phyloP scores from a whole-genome alignment of 2,888 invertebrate species.

The Harpalus rubripes region DNA sequence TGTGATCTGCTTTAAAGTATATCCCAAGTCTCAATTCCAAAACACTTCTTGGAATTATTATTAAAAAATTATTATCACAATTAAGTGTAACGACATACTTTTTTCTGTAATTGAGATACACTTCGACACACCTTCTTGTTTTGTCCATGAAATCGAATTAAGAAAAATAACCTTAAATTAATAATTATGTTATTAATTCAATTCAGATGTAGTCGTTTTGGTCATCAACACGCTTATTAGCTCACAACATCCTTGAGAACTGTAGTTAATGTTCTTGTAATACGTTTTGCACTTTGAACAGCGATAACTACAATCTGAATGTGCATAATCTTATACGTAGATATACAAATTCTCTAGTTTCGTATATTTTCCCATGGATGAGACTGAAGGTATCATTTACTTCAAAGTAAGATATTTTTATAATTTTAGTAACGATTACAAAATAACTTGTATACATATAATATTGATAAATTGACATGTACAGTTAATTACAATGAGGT shows the following conservation, averaged over 20 bases:
- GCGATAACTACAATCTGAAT: constrained; percentile 20
- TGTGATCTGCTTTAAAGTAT: background rate
- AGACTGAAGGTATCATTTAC: background rate
- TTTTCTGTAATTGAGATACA: constrained; percentile 22
- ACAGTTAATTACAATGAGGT: too few species aligned
- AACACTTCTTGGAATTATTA: background rate
- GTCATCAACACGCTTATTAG: constrained; percentile 30
- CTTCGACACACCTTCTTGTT: constrained; percentile 17
- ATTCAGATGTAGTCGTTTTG: constrained; percentile 18
- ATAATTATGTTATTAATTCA: constrained; percentile 36
- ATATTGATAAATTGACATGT: too few species aligned
- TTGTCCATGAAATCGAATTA: constrained; percentile 24
- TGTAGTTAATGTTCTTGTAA: constrained; percentile 20
- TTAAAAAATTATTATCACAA: constrained; percentile 9
- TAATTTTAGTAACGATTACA: background rate
- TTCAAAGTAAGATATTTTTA: background rate
- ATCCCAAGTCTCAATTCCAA: background rate
- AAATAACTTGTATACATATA: background rate
- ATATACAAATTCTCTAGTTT: constrained; percentile 8
- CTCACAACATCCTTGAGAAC: constrained; percentile 28
- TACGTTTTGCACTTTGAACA: constrained; percentile 33
- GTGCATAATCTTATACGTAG: background rate
- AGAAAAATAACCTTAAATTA: constrained; percentile 29
- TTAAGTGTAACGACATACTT: constrained; percentile 2
- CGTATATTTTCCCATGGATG: background rate